Evolutionary conservation across 2,113 vertebrate species (phyloP), one percentile per base, ranked within the genome.

Genomic region (Arvicanthis niloticus): DNA sequence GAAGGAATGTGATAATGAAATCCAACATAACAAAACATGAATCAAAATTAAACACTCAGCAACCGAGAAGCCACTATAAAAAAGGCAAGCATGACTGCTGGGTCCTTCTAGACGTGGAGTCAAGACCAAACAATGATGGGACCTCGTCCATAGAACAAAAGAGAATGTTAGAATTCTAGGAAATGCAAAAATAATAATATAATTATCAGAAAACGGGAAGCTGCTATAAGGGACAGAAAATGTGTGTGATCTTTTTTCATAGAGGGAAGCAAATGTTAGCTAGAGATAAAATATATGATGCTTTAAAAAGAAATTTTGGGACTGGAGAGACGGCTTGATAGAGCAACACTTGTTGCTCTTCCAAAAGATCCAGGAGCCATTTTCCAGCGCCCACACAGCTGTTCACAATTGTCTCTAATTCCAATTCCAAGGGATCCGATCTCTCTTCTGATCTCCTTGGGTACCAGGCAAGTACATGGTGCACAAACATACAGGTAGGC

Each of bases 151-250:
- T 56, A 87, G 62, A 56, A 70, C 10, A 65, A 21, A 95, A 58
- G 5, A 51, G 29, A 85, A 80, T 89, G 34, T 58, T 86, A 21
- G 40, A 40, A 65, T 51, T 75, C 15, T 42, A 70, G 48, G 56
- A 29, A 42, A 45, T 87, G 58, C 78, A 56, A 96, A 92, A 89
- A 73, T 89, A 62, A 91, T 89, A 94, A 72, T 65, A 51, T 51
- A 86, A 82, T 37, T 68, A 78, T 56, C 60, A 51, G 75, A 91
- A 81, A 68, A 16, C 24, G 3, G 9, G 26, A 88, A 62, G 13
- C 56, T 11, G 1, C 7, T 34, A 21, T 42, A 34, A 88, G 15
- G 42, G 34, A 48, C 90, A 93, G 42, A 34, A 78, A 84, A 42
- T 21, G 2, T 17, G 56, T 9, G 85, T 93, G 80, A 40, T 65